Evolutionary conservation across 2,113 vertebrate species (phyloP).

Genomic region (Callopanchax toddi): DNA sequence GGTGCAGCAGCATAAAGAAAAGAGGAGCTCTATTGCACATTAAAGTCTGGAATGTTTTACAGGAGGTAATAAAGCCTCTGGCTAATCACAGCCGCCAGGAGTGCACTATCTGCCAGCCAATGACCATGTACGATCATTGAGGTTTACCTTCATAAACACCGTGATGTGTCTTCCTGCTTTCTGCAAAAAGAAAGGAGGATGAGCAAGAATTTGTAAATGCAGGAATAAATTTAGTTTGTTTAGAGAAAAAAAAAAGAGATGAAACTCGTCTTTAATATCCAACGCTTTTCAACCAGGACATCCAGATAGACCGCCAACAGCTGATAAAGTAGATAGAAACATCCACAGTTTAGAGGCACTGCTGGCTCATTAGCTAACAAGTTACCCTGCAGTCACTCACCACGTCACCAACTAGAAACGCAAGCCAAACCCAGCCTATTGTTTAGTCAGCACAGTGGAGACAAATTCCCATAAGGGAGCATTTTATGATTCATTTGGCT

Average conservation of each 20-base stretch:
- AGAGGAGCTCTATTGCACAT: slow-evolving; percentile 70
- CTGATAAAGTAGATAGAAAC: not conserved
- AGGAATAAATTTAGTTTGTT: slow-evolving; percentile 18
- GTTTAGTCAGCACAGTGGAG: slow-evolving; percentile 58
- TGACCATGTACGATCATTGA: slow-evolving; percentile 51
- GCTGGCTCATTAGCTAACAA: slow-evolving; percentile 50
- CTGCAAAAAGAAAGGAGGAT: not conserved
- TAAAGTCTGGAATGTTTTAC: slow-evolving; percentile 78
- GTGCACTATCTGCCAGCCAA: slow-evolving; percentile 61
- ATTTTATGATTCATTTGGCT: slow-evolving; percentile 73
- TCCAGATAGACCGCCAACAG: slow-evolving; percentile 2
- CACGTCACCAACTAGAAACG: slow-evolving; percentile 49
- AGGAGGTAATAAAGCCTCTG: slow-evolving; percentile 71
- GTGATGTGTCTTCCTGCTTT: slow-evolving; percentile 13
- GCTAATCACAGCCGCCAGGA: slow-evolving; percentile 75
- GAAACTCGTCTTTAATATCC: too few species aligned
- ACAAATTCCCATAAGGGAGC: slow-evolving; percentile 49
- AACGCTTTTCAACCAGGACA: not conserved
- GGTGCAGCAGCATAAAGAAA: slow-evolving; percentile 73
- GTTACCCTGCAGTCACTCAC: slow-evolving; percentile 42
- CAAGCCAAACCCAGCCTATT: slow-evolving; percentile 39
- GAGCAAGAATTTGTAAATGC: slow-evolving; percentile 16
- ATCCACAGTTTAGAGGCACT: not conserved
- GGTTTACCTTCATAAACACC: slow-evolving; percentile 55
- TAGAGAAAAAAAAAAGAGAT: not conserved